Percentiles rank a stretch among this genome's conserved stretches.
Evolutionary conservation across 2,797 vertebrate genomes (phyloP).

Genomic region (Cuniculus paca): DNA sequence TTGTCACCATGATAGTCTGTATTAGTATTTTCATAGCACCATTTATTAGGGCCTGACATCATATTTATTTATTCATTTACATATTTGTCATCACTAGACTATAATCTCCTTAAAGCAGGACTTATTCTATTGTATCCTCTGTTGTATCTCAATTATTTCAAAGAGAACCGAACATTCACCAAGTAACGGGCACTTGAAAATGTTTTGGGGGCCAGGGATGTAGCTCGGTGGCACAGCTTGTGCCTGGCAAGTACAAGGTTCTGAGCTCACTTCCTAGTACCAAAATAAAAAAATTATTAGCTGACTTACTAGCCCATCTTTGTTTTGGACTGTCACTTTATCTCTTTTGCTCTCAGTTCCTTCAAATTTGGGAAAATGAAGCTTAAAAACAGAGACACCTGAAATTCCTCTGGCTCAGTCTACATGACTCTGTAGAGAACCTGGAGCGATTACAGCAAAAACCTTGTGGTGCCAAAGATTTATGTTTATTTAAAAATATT

Average conservation of each 20-base stretch:
- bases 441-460: neutral
- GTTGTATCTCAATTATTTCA: neutral
- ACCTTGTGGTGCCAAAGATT: neutral
- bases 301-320: neutral
- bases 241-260: no score
- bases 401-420: neutral
- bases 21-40: neutral
- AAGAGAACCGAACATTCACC: neutral
- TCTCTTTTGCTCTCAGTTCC: neutral
- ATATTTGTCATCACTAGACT: neutral
- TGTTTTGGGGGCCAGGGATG: no score
- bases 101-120: neutral
- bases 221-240: no score
- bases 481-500: neutral
- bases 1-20: neutral
- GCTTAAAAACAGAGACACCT: neutral
- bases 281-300: neutral
- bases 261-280: no score
- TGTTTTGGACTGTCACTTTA: neutral
- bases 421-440: neutral
- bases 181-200: neutral
- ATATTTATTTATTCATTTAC: neutral
- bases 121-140: neutral
- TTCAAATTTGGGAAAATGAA: conserved; percentile 15
- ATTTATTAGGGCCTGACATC: neutral